Conservation (phyloP, 2,888 invertebrate genomes). For the Amphipoea oculea region DNA sequence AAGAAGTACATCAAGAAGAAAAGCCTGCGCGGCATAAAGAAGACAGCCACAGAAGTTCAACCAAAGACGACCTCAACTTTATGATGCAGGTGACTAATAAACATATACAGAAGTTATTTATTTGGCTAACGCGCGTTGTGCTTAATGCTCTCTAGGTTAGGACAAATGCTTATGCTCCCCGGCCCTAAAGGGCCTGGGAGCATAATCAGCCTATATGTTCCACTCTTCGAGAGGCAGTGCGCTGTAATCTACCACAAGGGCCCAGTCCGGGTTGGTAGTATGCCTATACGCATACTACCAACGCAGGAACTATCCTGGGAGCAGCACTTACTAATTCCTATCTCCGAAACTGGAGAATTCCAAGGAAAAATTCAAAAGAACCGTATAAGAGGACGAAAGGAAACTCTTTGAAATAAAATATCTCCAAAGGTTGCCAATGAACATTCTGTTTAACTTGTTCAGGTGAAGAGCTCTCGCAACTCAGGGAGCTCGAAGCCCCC, state of each 20-base stretch:
- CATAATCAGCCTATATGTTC: not conserved
- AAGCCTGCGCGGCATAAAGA: slow-evolving; percentile 79
- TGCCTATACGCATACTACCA: too few species aligned
- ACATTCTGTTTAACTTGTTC: slow-evolving; percentile 6
- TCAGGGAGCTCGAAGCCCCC: slow-evolving; percentile 82
- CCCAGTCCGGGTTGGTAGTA: not conserved
- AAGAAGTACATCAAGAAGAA: slow-evolving; percentile 81
- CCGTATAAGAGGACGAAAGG: not conserved
- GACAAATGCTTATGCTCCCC: too few species aligned
- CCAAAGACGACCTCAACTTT: slow-evolving; percentile 88
- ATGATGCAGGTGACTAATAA: slow-evolving; percentile 84
- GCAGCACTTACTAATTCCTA: not conserved
- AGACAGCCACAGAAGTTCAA: slow-evolving; percentile 72
- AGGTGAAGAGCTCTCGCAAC: slow-evolving; percentile 87
- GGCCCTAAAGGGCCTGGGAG: too few species aligned
- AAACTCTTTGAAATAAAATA: not conserved
- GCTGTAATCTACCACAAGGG: not conserved
- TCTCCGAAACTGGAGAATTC: not conserved
- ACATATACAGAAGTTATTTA: not conserved
- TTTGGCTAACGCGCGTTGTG: not conserved
- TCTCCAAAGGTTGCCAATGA: not conserved
- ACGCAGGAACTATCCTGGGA: too few species aligned
- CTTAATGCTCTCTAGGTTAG: too few species aligned
- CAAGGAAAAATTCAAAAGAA: not conserved
- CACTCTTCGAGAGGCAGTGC: not conserved